phyloP scores from a whole-genome alignment of 2,113 vertebrate species.

The Prochilodus magdalenae region DNA sequence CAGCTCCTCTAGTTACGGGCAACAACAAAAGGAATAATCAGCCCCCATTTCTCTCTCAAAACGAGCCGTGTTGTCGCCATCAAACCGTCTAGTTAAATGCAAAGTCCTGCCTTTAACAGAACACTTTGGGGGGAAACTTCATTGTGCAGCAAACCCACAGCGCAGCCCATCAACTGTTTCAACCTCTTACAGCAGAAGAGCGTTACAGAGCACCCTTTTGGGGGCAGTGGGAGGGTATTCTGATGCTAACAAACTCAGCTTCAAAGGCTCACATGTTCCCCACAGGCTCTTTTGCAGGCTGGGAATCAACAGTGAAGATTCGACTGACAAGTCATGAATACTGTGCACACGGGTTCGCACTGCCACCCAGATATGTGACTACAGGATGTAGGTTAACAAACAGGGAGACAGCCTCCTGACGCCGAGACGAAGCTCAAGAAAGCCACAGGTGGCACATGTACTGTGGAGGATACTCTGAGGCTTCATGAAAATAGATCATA shows the following conservation, averaged over 20 bases:
- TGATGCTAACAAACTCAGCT: conserved; percentile 18
- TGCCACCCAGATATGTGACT: neutral
- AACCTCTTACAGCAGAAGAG: conserved; percentile 21
- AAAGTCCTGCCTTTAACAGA: conserved; percentile 30
- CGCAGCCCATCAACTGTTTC: conserved; percentile 26
- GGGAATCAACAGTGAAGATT: conserved; percentile 19
- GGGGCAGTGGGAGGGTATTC: conserved; percentile 3
- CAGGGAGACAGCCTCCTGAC: neutral
- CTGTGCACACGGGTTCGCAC: conserved; percentile 6
- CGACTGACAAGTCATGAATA: conserved; percentile 25
- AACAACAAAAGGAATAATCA: conserved; percentile 32
- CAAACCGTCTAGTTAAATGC: conserved; percentile 42
- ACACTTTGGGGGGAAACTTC: conserved; percentile 22
- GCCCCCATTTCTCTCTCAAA: conserved; percentile 9
- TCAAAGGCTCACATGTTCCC: conserved; percentile 24
- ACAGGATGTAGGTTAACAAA: conserved; percentile 2
- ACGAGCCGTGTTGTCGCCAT: conserved; percentile 23
- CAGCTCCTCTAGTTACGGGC: conserved; percentile 26
- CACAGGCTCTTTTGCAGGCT: conserved; percentile 1
- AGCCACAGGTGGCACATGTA: neutral
- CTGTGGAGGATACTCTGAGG: neutral
- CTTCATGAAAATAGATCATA: conserved; percentile 24
- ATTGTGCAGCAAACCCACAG: conserved; percentile 32
- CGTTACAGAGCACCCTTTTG: neutral
- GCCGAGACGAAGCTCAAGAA: neutral